A percentile compares a stretch with the other conserved stretches of the same genome.
Evolutionary conservation across 2,888 invertebrate species (phyloP).

Genomic region (Muscina levida): DNA sequence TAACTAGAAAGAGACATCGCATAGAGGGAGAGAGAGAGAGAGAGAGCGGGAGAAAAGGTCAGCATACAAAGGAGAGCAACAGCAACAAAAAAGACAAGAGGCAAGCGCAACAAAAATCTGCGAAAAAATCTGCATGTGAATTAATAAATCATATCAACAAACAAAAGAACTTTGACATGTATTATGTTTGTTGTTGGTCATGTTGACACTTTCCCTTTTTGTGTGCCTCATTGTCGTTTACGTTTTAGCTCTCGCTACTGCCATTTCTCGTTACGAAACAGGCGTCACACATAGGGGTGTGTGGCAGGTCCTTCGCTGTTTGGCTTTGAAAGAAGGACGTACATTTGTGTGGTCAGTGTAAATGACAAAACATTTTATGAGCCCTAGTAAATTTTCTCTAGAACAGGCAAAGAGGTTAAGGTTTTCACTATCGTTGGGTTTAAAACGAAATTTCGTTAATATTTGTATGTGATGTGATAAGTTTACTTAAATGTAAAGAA

Average conservation of each 20-base stretch:
- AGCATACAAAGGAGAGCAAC: neutral
- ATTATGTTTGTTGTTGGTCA: slow-evolving; percentile 49
- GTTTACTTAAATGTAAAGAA: too few relatives aligned
- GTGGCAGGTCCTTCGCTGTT: neutral
- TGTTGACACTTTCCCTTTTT: slow-evolving; percentile 58
- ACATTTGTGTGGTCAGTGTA: slow-evolving; percentile 50
- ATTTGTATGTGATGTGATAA: too few relatives aligned
- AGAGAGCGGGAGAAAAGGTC: neutral
- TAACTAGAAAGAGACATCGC: slow-evolving; percentile 12
- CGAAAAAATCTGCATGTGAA: slow-evolving; percentile 61
- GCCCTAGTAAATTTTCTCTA: slow-evolving; percentile 8
- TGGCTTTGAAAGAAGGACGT: slow-evolving; percentile 16
- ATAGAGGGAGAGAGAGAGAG: neutral
- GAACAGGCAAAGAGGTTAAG: too few relatives aligned
- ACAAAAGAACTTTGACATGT: slow-evolving; percentile 64
- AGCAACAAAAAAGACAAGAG: neutral
- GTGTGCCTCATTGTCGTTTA: neutral
- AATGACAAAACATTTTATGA: slow-evolving; percentile 42
- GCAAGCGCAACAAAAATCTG: neutral
- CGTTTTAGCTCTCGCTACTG: neutral
- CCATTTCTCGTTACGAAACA: neutral
- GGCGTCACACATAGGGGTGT: neutral
- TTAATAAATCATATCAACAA: slow-evolving; percentile 67
- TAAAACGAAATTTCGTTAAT: too few relatives aligned
- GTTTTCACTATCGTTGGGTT: too few relatives aligned